These are phyloP conservation scores for Ictidomys tridecemlineatus DNA, from an alignment of 2,113 vertebrate species.

Conservation along the genomic window DNA sequence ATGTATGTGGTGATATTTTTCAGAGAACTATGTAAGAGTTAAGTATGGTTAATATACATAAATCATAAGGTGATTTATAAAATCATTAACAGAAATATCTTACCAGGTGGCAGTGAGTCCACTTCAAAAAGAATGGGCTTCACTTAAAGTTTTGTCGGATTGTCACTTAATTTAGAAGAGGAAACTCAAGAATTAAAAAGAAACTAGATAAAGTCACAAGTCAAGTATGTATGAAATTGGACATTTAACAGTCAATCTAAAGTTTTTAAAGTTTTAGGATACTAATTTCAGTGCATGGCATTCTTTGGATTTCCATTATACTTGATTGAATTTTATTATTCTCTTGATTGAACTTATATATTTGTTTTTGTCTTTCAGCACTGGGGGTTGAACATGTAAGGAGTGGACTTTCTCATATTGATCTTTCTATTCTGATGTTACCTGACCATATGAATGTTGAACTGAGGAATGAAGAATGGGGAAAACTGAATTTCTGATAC, in stretches of 20 bases:
- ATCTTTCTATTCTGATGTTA: too few relatives aligned
- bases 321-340: too few relatives aligned
- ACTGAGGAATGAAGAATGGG: not conserved
- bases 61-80: not conserved
- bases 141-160: conserved; percentile 91
- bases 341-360: too few relatives aligned
- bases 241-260: not conserved
- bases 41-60: too few relatives aligned
- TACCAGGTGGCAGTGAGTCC: conserved; percentile 88
- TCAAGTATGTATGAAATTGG: conserved; percentile 90
- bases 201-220: conserved; percentile 90
- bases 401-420: too few relatives aligned
- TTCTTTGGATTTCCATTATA: too few relatives aligned
- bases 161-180: conserved; percentile 93
- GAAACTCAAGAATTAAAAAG: conserved; percentile 90
- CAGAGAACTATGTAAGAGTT: too few relatives aligned
- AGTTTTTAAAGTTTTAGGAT: too few relatives aligned
- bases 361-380: too few relatives aligned
- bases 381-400: too few relatives aligned
- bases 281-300: too few relatives aligned
- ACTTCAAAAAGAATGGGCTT: conserved; percentile 94
- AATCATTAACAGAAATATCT: conserved; percentile 63
- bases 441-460: not conserved
- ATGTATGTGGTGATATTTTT: too few relatives aligned
- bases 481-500: not conserved